Evolutionary conservation across 2,113 vertebrate genomes (phyloP).

Genomic region (Lophura nycthemera): DNA sequence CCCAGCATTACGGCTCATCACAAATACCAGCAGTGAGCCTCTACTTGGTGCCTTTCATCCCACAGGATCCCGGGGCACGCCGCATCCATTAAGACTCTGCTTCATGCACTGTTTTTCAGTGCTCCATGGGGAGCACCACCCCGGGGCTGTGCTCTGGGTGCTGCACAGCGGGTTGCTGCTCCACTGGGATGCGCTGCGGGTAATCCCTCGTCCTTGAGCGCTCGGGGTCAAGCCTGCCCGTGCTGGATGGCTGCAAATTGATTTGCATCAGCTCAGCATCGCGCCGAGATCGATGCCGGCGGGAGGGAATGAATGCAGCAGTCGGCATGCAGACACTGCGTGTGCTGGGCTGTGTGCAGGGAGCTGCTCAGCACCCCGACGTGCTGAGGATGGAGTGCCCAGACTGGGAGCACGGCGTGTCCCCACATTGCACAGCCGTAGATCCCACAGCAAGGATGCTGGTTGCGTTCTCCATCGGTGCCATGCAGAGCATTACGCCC

Average conservation of each 20-base stretch:
- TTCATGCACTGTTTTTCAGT: background rate
- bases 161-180: background rate
- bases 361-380: background rate
- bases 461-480: background rate
- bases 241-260: fast-evolving
- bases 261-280: background rate
- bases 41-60: slow-evolving; percentile 29
- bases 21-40: background rate
- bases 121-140: background rate
- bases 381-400: background rate
- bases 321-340: background rate
- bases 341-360: background rate
- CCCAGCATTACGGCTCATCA: fast-evolving
- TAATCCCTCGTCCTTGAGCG: background rate
- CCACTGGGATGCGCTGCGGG: background rate
- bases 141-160: background rate
- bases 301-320: background rate
- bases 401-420: background rate
- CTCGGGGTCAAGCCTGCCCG: background rate
- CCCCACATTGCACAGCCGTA: too few relatives aligned
- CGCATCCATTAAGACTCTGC: background rate
- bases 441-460: background rate
- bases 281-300: background rate
- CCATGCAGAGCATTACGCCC: fast-evolving
- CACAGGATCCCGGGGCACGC: slow-evolving; percentile 1